These are phyloP conservation scores for Orussus abietinus DNA, from an alignment of 1,140 invertebrate genomes.

Conservation along the genomic window DNA sequence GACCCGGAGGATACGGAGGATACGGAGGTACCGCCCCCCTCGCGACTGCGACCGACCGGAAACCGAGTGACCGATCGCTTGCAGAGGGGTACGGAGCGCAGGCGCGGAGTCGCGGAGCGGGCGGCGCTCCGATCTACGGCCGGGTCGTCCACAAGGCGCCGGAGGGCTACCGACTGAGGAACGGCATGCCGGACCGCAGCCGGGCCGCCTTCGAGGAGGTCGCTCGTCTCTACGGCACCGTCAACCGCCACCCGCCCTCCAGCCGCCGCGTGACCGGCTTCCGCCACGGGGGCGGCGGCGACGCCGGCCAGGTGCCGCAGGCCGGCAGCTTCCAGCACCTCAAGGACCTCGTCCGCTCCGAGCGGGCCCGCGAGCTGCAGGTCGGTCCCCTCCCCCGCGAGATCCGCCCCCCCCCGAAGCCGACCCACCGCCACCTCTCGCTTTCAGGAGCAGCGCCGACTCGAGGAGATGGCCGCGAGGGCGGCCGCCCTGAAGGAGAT, in stretches of 20 bases:
- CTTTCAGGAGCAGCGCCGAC: constrained; percentile 56
- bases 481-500: constrained; percentile 57
- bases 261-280: constrained; percentile 30
- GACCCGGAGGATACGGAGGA: too few relatives aligned
- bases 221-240: constrained; percentile 46
- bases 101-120: constrained; percentile 29
- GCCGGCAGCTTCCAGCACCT: constrained; percentile 64
- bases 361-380: constrained; percentile 64
- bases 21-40: too few relatives aligned
- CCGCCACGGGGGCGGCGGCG: constrained; percentile 32
- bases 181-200: constrained; percentile 39
- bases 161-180: constrained; percentile 42
- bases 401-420: too few relatives aligned
- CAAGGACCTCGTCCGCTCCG: constrained; percentile 59
- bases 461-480: constrained; percentile 60
- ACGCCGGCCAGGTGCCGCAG: constrained; percentile 49
- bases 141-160: constrained; percentile 60
- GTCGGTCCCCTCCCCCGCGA: constrained; percentile 28
- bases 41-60: too few relatives aligned
- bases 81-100: constrained; percentile 23
- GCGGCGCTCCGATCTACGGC: constrained; percentile 58
- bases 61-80: too few relatives aligned
- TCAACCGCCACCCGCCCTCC: constrained; percentile 41
- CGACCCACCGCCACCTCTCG: too few relatives aligned
- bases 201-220: constrained; percentile 52